These are phyloP conservation scores for Megalops cyprinoides DNA, from an alignment of 2,797 vertebrate genomes.

Conservation along the genomic window DNA sequence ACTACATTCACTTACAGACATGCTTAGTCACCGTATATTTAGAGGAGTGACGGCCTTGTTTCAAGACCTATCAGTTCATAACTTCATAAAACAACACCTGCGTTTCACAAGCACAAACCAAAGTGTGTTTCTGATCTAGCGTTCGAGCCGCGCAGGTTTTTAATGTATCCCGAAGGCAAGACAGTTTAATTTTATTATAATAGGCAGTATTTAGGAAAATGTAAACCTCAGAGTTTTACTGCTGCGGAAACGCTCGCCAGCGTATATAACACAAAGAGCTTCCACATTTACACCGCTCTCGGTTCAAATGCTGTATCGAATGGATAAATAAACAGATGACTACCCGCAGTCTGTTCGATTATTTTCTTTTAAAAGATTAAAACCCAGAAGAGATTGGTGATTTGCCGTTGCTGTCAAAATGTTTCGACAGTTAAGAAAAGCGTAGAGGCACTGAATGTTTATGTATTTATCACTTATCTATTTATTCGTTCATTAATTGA, in stretches of 20 bases:
- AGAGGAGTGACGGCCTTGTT: not conserved
- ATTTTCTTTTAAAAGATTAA: slow-evolving; percentile 13
- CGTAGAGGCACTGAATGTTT: slow-evolving; percentile 52
- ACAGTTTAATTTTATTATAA: slow-evolving; percentile 64
- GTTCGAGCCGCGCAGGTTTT: slow-evolving; percentile 42
- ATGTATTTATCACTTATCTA: slow-evolving; percentile 47
- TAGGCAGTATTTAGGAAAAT: slow-evolving; percentile 63
- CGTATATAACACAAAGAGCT: slow-evolving; percentile 51
- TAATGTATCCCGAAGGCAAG: slow-evolving; percentile 41
- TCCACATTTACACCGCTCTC: slow-evolving; percentile 38
- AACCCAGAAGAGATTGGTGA: not conserved
- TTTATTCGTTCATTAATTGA: slow-evolving; percentile 57
- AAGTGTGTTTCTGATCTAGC: slow-evolving; percentile 47
- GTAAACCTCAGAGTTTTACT: slow-evolving; percentile 51
- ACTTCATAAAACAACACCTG: slow-evolving; percentile 47
- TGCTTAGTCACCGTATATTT: slow-evolving; percentile 3
- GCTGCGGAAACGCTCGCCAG: slow-evolving; percentile 52
- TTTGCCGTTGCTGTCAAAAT: slow-evolving; percentile 48
- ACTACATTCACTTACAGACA: not conserved
- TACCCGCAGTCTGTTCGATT: not conserved
- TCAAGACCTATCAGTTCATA: not conserved
- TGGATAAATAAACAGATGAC: not conserved
- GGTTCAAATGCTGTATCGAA: not conserved
- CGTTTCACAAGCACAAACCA: not conserved
- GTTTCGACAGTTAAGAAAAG: slow-evolving; percentile 52